These are phyloP conservation scores for Agrotis segetum DNA, from an alignment of 2,888 invertebrate species.

Conservation along the genomic window DNA sequence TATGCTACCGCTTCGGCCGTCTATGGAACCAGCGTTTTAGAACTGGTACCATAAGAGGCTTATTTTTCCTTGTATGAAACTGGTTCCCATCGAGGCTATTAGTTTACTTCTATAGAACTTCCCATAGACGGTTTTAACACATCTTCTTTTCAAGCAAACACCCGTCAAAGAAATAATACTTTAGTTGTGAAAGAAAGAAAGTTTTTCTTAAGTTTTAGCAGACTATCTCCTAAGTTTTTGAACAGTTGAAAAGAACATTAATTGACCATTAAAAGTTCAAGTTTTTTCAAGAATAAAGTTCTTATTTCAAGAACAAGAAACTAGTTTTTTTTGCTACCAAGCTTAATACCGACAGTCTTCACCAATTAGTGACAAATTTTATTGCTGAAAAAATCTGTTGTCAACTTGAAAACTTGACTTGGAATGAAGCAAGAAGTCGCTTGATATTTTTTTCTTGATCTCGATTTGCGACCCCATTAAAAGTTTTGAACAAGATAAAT, in stretches of 20 bases:
- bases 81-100: no score
- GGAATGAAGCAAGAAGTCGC: constrained; percentile 10
- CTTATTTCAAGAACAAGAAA: background rate
- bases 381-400: constrained; percentile 1
- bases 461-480: constrained; percentile 61
- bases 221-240: background rate
- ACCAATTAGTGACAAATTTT: constrained; percentile 15
- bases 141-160: no score
- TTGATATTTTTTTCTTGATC: constrained; percentile 32
- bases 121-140: no score
- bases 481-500: constrained; percentile 65
- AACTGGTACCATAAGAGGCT: no score
- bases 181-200: background rate
- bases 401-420: constrained; percentile 13
- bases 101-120: no score
- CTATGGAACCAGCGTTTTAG: no score
- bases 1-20: no score
- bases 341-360: background rate
- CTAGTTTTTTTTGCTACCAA: background rate
- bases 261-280: constrained; percentile 30
- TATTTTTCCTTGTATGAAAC: no score
- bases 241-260: background rate
- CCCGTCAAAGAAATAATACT: background rate
- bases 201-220: background rate
- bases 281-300: constrained; percentile 21